Evolutionary conservation across 2,888 invertebrate genomes (phyloP).

Genomic region (Agonopterix heracliana): DNA sequence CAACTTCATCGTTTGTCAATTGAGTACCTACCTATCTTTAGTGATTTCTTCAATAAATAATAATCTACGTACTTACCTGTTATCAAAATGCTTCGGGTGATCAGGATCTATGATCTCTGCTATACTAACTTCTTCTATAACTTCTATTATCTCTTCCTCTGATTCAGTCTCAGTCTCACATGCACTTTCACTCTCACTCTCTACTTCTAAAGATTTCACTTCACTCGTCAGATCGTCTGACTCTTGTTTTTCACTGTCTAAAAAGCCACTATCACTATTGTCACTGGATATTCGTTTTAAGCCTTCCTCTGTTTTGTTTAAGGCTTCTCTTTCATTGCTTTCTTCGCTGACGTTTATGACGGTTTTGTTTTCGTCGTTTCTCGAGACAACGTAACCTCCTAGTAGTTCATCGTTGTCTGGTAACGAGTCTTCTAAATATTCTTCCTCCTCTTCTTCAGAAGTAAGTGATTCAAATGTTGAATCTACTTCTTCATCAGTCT

Average conservation of each 20-base stretch:
- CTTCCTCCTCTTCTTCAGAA: slow-evolving; percentile 48
- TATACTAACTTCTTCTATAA: slow-evolving; percentile 23
- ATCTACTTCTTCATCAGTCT: slow-evolving; percentile 60
- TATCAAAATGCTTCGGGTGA: slow-evolving; percentile 2
- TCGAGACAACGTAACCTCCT: slow-evolving; percentile 33
- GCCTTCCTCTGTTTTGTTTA: slow-evolving; percentile 29
- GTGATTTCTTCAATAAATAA: too few species aligned
- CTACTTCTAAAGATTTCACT: slow-evolving; percentile 22
- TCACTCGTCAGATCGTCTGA: slow-evolving; percentile 46
- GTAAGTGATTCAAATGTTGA: slow-evolving; percentile 64
- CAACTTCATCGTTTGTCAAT: too few species aligned
- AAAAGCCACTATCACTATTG: slow-evolving; percentile 70
- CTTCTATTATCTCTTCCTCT: slow-evolving; percentile 46
- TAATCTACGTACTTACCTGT: slow-evolving; percentile 6
- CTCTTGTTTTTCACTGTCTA: slow-evolving; percentile 54
- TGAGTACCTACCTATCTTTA: too few species aligned
- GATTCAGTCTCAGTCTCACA: slow-evolving; percentile 33
- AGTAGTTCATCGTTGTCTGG: slow-evolving; percentile 50
- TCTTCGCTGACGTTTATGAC: slow-evolving; percentile 41
- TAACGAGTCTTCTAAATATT: slow-evolving; percentile 48
- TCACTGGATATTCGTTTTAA: slow-evolving; percentile 59
- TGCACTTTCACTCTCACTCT: slow-evolving; percentile 23
- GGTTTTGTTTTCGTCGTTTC: slow-evolving; percentile 45
- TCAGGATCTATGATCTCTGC: slow-evolving; percentile 16
- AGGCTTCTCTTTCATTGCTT: slow-evolving; percentile 28